Evolutionary conservation across 2,797 vertebrate species (phyloP).

Genomic region (Oreochromis grahami): DNA sequence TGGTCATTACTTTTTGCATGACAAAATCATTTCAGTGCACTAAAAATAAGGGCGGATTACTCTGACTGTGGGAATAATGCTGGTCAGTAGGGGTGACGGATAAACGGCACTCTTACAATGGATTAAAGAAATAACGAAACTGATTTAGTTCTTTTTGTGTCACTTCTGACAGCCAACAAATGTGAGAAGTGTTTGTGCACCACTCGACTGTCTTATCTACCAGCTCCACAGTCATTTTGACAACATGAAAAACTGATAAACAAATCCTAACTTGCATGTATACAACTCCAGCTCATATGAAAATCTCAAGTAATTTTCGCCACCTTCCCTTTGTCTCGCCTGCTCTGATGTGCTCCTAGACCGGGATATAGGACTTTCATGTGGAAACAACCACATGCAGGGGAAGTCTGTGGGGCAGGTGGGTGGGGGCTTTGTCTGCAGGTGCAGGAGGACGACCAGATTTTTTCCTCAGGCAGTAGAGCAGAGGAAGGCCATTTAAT

Average conservation of each 20-base stretch:
- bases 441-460: constrained; percentile 43
- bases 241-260: background rate
- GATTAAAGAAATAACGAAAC: background rate
- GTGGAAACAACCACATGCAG: background rate
- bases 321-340: background rate
- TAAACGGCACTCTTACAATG: constrained; percentile 1
- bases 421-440: constrained; percentile 42
- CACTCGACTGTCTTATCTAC: constrained; percentile 21
- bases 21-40: constrained; percentile 9
- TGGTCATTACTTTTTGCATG: background rate
- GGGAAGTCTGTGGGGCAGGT: constrained; percentile 6
- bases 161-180: background rate
- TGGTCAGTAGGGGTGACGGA: background rate
- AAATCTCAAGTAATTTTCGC: background rate
- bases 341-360: background rate
- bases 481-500: constrained; percentile 22
- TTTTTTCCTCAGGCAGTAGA: constrained; percentile 51
- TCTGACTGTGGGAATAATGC: constrained; percentile 4
- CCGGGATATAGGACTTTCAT: background rate
- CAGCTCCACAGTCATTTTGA: background rate
- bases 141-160: background rate
- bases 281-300: background rate
- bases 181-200: background rate
- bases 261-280: background rate
- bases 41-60: constrained; percentile 18